Evolutionary conservation across 2,888 invertebrate species (phyloP).

Genomic region (Cordilura impudica): DNA sequence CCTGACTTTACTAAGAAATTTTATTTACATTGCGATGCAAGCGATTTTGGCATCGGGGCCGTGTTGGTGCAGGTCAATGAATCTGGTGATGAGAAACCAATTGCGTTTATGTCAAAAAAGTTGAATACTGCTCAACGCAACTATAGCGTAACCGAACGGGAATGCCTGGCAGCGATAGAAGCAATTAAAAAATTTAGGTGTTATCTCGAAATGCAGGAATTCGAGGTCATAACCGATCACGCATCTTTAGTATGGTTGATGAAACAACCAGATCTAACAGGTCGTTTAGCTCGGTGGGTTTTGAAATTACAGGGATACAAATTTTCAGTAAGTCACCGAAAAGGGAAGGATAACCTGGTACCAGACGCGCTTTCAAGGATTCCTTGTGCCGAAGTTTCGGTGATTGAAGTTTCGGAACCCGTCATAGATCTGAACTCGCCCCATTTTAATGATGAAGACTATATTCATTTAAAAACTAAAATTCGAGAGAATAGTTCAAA

Average conservation of each 20-base stretch:
- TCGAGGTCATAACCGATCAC: slow-evolving; percentile 60
- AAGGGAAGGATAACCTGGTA: slow-evolving; percentile 25
- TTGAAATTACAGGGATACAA: slow-evolving; percentile 48
- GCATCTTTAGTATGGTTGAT: slow-evolving; percentile 47
- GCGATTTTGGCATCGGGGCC: no score
- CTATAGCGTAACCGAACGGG: slow-evolving; percentile 35
- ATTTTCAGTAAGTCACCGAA: slow-evolving; percentile 29
- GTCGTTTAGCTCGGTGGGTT: slow-evolving; percentile 52
- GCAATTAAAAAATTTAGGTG: slow-evolving; percentile 49
- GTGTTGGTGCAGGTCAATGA: no score
- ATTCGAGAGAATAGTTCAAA: no score
- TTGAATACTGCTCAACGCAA: not conserved
- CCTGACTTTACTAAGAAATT: no score
- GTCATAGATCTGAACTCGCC: no score
- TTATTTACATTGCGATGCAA: no score
- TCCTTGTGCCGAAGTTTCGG: not conserved
- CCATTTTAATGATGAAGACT: no score
- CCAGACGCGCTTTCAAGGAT: slow-evolving; percentile 43
- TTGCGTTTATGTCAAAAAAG: not conserved
- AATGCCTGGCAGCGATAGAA: slow-evolving; percentile 52
- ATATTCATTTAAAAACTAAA: no score
- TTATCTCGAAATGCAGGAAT: slow-evolving; percentile 34
- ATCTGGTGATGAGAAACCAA: no score
- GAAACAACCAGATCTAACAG: slow-evolving; percentile 46
- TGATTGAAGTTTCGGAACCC: no score